Evolutionary conservation across 2,113 vertebrate species (phyloP).

Genomic region (Eidolon helvum): DNA sequence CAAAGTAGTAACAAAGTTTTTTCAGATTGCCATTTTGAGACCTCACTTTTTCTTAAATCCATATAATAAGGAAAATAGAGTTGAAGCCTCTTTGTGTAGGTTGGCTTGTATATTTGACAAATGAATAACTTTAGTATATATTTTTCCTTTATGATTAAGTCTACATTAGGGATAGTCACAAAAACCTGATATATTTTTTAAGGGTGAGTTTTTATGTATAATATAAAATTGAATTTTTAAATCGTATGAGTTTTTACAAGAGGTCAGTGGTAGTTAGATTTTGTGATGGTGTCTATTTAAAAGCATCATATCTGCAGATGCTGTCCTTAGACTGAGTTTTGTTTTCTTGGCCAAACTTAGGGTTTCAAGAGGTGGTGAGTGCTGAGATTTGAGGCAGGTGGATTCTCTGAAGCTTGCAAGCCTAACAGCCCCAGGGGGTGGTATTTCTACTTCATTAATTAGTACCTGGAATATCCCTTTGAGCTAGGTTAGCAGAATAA

Average conservation of each 20-base stretch:
- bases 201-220: background rate
- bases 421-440: constrained; percentile 33
- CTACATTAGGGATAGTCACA: background rate
- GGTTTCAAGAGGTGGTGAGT: background rate
- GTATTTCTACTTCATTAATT: constrained; percentile 41
- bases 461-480: constrained; percentile 44
- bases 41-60: background rate
- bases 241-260: background rate
- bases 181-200: background rate
- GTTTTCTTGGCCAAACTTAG: background rate
- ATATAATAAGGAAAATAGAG: background rate
- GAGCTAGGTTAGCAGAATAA: constrained; percentile 35
- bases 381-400: constrained; percentile 13
- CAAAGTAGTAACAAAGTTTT: background rate
- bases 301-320: background rate
- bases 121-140: background rate
- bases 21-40: background rate
- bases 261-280: background rate
- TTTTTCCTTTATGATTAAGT: background rate
- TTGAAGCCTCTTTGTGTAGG: background rate
- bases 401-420: background rate
- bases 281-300: background rate
- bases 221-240: background rate
- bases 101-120: background rate
- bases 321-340: background rate